phyloP scores from a whole-genome alignment of 2,113 vertebrate species.

The Corythornis cristatus region DNA sequence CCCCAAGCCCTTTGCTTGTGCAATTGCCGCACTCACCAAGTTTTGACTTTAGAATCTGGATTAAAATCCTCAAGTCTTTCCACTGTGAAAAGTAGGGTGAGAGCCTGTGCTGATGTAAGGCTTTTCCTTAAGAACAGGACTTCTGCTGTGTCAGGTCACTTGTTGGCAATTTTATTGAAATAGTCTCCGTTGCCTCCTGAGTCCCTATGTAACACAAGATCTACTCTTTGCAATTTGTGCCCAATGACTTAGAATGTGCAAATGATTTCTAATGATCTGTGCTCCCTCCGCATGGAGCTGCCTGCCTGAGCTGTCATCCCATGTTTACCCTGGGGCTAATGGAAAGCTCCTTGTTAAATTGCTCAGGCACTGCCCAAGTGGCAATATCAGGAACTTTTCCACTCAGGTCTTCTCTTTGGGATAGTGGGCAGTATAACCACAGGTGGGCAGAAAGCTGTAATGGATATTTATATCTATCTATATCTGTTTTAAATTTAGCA shows the following conservation, averaged over 20 bases:
- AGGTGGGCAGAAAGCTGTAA: neutral
- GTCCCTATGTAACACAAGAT: neutral
- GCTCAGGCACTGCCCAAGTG: fast-evolving
- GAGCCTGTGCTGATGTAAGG: neutral
- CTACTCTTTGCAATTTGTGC: neutral
- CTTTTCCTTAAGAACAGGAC: conserved; percentile 21
- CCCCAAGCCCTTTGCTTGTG: neutral
- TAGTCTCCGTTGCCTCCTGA: neutral
- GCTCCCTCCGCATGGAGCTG: neutral
- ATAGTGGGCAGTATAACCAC: fast-evolving
- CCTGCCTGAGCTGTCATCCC: neutral
- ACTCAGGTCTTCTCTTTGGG: neutral
- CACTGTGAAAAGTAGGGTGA: neutral
- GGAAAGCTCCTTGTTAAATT: conserved; percentile 26
- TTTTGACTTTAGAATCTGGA: conserved; percentile 7
- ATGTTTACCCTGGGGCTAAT: neutral
- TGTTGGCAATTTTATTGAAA: conserved; percentile 21
- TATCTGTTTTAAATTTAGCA: neutral
- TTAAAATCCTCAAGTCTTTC: conserved; percentile 13
- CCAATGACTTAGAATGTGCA: neutral
- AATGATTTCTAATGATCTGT: neutral
- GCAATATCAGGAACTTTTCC: neutral
- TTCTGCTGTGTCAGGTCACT: neutral
- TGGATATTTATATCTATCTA: neutral
- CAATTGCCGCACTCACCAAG: neutral